Percentiles rank a stretch among this genome's conserved stretches.
These are phyloP conservation scores for Geotrupes spiniger DNA, from an alignment of 2,888 invertebrate species.

Conservation along the genomic window DNA sequence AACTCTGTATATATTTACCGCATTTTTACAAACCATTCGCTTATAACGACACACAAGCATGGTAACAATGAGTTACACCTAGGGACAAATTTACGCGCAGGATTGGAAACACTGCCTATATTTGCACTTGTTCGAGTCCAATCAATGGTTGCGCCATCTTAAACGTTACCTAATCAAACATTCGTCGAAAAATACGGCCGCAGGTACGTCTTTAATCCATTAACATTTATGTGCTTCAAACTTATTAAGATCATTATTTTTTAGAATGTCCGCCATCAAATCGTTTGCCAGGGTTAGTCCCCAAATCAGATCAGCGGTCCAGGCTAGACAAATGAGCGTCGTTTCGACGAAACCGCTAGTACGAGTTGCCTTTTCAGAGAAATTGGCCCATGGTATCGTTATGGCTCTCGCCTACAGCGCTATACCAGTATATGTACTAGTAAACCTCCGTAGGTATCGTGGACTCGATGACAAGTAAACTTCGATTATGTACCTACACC, in stretches of 20 bases:
- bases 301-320: not conserved
- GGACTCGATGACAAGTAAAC: constrained; percentile 29
- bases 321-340: constrained; percentile 27
- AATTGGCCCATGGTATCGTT: constrained; percentile 38
- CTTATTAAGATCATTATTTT: no score
- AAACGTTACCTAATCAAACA: no score
- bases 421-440: constrained; percentile 43
- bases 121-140: no score
- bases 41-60: no score
- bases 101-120: no score
- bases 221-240: no score
- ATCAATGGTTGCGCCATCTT: no score
- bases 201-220: not conserved
- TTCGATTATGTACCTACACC: constrained; percentile 1
- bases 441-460: constrained; percentile 45
- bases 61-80: no score
- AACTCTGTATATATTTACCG: no score
- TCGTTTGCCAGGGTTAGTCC: constrained; percentile 10
- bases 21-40: no score
- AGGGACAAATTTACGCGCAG: no score
- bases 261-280: constrained; percentile 22
- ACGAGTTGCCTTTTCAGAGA: constrained; percentile 39
- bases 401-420: constrained; percentile 31
- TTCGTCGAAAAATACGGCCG: no score
- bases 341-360: constrained; percentile 42